phyloP scores from a whole-genome alignment of 2,888 invertebrate species.

The Plebejus argus region DNA sequence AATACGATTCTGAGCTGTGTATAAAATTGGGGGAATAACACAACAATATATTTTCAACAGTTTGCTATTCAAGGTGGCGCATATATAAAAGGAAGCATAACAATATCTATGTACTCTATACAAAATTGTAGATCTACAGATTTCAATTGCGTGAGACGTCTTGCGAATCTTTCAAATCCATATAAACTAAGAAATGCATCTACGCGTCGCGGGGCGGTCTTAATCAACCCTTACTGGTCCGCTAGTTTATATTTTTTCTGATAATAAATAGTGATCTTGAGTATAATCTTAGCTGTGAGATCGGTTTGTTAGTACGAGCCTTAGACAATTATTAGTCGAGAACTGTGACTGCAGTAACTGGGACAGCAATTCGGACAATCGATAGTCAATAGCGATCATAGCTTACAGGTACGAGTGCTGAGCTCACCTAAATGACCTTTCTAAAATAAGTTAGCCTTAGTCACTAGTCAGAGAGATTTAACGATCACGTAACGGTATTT shows the following conservation, averaged over 20 bases:
- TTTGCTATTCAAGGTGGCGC: background rate
- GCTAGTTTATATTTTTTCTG: too few species aligned
- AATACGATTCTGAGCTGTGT: constrained; percentile 6
- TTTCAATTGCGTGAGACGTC: too few species aligned
- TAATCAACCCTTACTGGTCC: too few species aligned
- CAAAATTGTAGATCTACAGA: too few species aligned
- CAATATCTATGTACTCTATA: background rate
- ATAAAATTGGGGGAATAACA: background rate
- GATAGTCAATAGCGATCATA: constrained; percentile 15
- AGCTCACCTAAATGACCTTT: background rate
- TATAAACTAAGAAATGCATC: too few species aligned
- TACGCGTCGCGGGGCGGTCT: too few species aligned
- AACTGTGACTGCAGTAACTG: background rate
- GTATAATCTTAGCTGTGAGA: too few species aligned
- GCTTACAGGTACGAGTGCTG: constrained; percentile 1
- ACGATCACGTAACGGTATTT: background rate
- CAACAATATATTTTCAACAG: background rate
- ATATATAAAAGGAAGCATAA: background rate
- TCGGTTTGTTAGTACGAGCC: background rate
- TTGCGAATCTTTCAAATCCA: too few species aligned
- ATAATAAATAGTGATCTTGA: too few species aligned
- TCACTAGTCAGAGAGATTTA: background rate
- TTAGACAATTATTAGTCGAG: background rate
- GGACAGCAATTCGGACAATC: constrained; percentile 7
- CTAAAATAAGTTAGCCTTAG: background rate